phyloP scores from a whole-genome alignment of 1,140 invertebrate species.

The Leguminivora glycinivorella region DNA sequence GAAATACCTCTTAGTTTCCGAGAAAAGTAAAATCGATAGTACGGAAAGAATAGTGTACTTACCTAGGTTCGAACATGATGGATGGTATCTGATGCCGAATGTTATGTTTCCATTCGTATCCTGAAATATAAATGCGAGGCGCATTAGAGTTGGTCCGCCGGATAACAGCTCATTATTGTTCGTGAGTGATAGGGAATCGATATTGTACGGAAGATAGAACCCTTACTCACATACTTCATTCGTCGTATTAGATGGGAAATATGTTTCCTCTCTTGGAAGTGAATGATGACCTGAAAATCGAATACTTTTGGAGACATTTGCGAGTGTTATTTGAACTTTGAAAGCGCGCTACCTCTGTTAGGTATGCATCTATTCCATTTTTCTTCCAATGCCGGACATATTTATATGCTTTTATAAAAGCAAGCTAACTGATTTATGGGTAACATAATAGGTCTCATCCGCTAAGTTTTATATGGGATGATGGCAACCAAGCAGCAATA shows the following conservation, averaged over 20 bases:
- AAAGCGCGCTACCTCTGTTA: too few species aligned
- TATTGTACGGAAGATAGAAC: constrained; percentile 14
- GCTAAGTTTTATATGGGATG: too few species aligned
- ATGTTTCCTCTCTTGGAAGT: neutral
- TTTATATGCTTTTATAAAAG: too few species aligned
- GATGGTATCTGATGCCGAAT: neutral
- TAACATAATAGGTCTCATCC: too few species aligned
- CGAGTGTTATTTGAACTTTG: too few species aligned
- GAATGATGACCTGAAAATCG: neutral
- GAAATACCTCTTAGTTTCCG: neutral
- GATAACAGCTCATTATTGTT: constrained; percentile 17
- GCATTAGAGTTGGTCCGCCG: constrained; percentile 1
- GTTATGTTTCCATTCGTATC: neutral
- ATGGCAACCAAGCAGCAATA: too few species aligned
- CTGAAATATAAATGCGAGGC: constrained; percentile 14
- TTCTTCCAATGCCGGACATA: too few species aligned
- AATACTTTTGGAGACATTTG: neutral
- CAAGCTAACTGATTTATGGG: too few species aligned
- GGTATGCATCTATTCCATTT: too few species aligned
- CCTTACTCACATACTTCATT: neutral
- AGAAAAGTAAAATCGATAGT: neutral
- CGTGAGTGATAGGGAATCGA: constrained; percentile 9
- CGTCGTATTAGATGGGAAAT: neutral
- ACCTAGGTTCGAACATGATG: neutral
- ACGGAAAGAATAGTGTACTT: neutral